Evolutionary conservation across 2,113 vertebrate genomes (phyloP).

Genomic region (Nipponia nippon): DNA sequence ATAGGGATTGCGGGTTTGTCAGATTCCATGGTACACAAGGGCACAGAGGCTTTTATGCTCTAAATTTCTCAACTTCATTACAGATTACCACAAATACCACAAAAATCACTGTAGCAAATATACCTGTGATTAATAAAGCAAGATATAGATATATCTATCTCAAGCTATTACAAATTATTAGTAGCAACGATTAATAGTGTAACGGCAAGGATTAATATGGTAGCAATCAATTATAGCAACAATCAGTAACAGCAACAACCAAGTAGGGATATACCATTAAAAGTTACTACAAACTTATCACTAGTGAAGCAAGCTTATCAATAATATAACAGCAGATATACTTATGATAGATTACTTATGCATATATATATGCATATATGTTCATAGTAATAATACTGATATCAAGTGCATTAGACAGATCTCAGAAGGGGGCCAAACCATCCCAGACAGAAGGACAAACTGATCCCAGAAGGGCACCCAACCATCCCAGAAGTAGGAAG

Average conservation of each 20-base stretch:
- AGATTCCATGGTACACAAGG: neutral
- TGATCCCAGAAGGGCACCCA: neutral
- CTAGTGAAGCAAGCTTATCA: neutral
- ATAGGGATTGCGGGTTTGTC: rapidly evolving
- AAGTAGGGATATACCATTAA: neutral
- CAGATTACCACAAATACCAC: neutral
- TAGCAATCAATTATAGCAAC: neutral
- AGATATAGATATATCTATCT: neutral
- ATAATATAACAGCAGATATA: neutral
- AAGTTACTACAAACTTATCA: neutral
- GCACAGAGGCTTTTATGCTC: neutral
- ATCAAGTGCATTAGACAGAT: neutral
- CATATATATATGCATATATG: neutral
- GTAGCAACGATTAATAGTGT: neutral
- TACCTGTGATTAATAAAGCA: neutral
- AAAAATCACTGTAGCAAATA: neutral
- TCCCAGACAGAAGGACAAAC: neutral
- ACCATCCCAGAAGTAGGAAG: neutral
- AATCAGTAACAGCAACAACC: neutral
- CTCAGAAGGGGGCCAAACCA: neutral
- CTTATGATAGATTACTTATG: neutral
- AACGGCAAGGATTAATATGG: neutral
- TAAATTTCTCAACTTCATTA: neutral
- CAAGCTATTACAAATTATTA: neutral
- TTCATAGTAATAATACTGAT: neutral